Evolutionary conservation across 2,888 invertebrate genomes (phyloP).

Genomic region (Lysandra bellargus): DNA sequence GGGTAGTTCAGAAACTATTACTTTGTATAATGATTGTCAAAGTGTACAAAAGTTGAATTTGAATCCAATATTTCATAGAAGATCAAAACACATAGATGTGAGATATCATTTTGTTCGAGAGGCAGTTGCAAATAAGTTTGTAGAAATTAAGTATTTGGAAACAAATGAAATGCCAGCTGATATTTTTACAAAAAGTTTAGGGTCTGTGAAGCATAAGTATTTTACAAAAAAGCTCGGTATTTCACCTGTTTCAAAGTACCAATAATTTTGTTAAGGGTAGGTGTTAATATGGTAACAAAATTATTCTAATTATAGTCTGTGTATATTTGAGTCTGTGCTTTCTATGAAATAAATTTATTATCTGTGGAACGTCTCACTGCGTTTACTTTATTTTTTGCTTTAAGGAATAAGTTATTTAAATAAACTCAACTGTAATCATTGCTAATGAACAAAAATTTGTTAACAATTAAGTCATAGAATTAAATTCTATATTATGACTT

Average conservation of each 20-base stretch:
- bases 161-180: slow-evolving; percentile 43
- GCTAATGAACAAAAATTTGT: neutral
- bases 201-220: too few species aligned
- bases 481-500: neutral
- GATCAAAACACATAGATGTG: slow-evolving; percentile 36
- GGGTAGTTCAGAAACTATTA: neutral
- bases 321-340: too few species aligned
- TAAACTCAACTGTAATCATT: neutral
- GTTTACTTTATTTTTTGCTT: slow-evolving; percentile 12
- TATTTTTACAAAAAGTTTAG: slow-evolving; percentile 32
- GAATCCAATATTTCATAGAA: slow-evolving; percentile 34
- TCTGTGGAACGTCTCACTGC: too few species aligned
- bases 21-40: slow-evolving; percentile 33
- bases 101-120: slow-evolving; percentile 29
- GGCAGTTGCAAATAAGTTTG: slow-evolving; percentile 17
- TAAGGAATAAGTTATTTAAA: slow-evolving; percentile 35
- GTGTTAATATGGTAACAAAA: too few species aligned
- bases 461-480: neutral
- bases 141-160: slow-evolving; percentile 26
- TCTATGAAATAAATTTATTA: too few species aligned
- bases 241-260: too few species aligned
- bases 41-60: slow-evolving; percentile 36
- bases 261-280: too few species aligned
- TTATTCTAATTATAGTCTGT: too few species aligned
- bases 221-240: too few species aligned